These are phyloP conservation scores for Coenonympha glycerion DNA, from an alignment of 2,888 invertebrate genomes.

Conservation along the genomic window DNA sequence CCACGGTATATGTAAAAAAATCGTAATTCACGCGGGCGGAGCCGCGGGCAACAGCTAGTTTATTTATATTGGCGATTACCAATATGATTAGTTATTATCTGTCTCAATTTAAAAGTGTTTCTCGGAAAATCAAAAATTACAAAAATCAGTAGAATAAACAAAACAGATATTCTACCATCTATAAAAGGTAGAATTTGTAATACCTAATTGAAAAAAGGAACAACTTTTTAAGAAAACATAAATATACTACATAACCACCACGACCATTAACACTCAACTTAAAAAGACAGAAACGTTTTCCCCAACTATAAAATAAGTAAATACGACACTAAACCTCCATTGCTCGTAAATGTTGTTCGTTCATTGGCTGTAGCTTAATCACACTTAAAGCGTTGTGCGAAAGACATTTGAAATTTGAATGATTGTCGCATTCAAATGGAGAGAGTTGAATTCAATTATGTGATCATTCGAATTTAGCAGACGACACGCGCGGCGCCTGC, in stretches of 20 bases:
- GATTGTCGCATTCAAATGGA: constrained; percentile 28
- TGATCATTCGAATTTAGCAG: constrained; percentile 21
- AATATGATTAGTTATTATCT: too few species aligned
- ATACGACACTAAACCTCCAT: constrained; percentile 2
- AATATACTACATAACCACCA: not conserved
- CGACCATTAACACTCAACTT: not conserved
- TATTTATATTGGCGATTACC: too few species aligned
- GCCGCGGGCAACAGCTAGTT: too few species aligned
- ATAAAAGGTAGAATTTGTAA: too few species aligned
- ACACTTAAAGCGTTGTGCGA: constrained; percentile 16
- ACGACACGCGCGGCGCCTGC: constrained; percentile 23
- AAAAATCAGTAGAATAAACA: too few species aligned
- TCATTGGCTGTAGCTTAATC: not conserved
- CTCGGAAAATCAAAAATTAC: too few species aligned
- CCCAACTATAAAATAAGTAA: not conserved
- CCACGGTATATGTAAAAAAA: too few species aligned
- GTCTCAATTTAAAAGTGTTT: too few species aligned
- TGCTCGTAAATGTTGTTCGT: not conserved
- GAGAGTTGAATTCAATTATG: constrained; percentile 28
- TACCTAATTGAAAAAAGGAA: not conserved
- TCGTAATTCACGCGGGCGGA: too few species aligned
- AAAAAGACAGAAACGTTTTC: constrained; percentile 1
- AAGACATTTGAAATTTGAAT: constrained; percentile 23
- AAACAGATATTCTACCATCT: too few species aligned
- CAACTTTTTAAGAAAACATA: not conserved